Conservation (phyloP, 2,888 invertebrate genomes). For the Zonitis immaculata region DNA sequence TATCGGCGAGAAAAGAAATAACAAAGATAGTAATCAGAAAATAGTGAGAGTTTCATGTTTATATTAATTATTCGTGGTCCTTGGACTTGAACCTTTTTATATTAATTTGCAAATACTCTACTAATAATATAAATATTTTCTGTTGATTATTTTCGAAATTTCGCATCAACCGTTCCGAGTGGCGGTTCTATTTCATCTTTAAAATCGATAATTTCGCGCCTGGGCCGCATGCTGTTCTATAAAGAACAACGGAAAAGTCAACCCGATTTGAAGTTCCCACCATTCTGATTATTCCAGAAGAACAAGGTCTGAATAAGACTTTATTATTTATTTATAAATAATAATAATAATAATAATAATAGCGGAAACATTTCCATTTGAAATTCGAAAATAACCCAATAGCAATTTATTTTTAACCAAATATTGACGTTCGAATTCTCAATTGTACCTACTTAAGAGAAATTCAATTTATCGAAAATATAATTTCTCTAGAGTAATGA, state of each 20-base stretch:
- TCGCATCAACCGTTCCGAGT: not conserved
- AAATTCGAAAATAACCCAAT: too few relatives aligned
- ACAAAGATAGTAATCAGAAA: too few relatives aligned
- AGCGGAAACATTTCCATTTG: too few relatives aligned
- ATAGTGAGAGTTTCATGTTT: not conserved
- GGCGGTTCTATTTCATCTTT: constrained; percentile 3
- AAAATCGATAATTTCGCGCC: constrained; percentile 16
- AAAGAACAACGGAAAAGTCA: not conserved
- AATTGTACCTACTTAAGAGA: too few relatives aligned
- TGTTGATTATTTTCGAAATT: too few relatives aligned
- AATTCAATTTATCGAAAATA: not conserved
- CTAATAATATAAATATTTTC: too few relatives aligned
- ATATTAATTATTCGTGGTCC: not conserved
- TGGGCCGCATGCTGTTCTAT: constrained; percentile 6
- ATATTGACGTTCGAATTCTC: too few relatives aligned
- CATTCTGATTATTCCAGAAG: not conserved
- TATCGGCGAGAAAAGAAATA: too few relatives aligned
- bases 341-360: too few relatives aligned
- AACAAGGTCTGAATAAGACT: not conserved
- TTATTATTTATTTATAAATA: too few relatives aligned
- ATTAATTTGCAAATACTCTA: not conserved
- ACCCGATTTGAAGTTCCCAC: constrained; percentile 6
- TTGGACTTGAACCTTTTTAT: constrained; percentile 6
- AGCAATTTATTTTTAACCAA: too few relatives aligned
- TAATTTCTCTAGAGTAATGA: not conserved